A percentile compares a stretch with the other conserved stretches of the same genome.
phyloP scores from a whole-genome alignment of 2,113 vertebrate genomes.

The Chiloscyllium plagiosum region DNA sequence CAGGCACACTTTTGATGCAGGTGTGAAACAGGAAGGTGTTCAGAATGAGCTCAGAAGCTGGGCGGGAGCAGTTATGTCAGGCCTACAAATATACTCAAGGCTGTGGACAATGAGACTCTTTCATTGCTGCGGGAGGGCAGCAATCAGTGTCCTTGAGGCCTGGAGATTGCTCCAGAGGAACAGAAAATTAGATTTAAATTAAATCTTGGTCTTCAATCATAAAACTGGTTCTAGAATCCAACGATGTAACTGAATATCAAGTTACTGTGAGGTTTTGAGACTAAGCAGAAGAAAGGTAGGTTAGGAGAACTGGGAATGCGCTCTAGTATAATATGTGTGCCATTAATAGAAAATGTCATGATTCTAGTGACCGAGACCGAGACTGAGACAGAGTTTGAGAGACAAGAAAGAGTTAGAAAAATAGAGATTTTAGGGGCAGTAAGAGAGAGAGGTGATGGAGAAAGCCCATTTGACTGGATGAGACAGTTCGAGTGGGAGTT shows the following conservation, averaged over 20 bases:
- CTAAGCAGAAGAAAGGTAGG: not conserved
- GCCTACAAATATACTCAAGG: not conserved
- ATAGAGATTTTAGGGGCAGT: too few species aligned
- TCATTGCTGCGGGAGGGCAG: not conserved
- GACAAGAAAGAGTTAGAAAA: too few species aligned
- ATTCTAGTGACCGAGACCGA: too few species aligned
- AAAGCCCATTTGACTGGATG: too few species aligned
- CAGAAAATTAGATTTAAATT: not conserved
- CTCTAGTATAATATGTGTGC: not conserved
- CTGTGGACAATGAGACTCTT: not conserved
- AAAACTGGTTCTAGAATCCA: not conserved
- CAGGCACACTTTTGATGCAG: not conserved
- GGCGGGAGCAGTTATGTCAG: not conserved
- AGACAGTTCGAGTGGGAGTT: too few species aligned
- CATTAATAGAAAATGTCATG: not conserved
- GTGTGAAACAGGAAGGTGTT: not conserved
- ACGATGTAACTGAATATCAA: not conserved
- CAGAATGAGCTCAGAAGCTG: not conserved
- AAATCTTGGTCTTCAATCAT: not conserved
- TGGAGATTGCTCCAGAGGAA: not conserved
- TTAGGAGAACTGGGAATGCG: not conserved
- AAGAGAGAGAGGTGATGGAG: too few species aligned
- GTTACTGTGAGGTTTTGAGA: not conserved
- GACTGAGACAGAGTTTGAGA: too few species aligned
- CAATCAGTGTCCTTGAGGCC: not conserved